Evolutionary conservation across 2,797 vertebrate genomes (phyloP), one percentile per base, ranked within the genome.

Genomic region (Glossophaga mutica): DNA sequence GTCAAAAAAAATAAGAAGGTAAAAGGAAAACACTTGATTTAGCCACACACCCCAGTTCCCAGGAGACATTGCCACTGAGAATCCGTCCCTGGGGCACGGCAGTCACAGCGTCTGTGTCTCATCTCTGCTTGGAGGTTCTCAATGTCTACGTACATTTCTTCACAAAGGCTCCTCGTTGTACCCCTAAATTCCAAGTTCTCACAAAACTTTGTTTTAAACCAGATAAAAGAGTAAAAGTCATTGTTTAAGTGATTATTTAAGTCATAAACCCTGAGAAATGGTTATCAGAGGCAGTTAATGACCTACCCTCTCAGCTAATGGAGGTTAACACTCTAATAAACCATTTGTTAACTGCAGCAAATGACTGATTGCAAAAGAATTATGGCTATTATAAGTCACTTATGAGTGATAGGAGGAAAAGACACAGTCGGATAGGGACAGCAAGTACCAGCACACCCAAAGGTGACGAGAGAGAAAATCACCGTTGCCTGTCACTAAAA

Each of bases 241-340:
- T 96, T 95, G 93, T 91, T 96, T 92, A 87, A 97, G 95, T 77
- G 71, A 97, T 97, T 95, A 97, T 92, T 85, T 94, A 98, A 98
- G 96, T 86, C 97, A 94, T 97, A 97, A 98, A 97, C 91, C 70
- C 55, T 97, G 96, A 98, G 96, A 97, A 97, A 97, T 96, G 70
- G 62, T 97, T 97, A 92, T 95, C 94, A 96, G 52, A 87, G 37
- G 90, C 93, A 97, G 79, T 96, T 97, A 97, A 97, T 92, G 98
- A 85, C 92, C 73, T 96, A 96, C 84, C 92, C 62, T 96, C 62
- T 96, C 52, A 65, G 91, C 97, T 98, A 98, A 97, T 96, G 87
- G 94, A 97, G 92, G 96, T 97, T 98, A 98, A 98, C 94, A 96
- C 68, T 92, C 78, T 96, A 97, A 98, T 98, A 98, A 98, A 96